Evolutionary conservation across 2,113 vertebrate genomes (phyloP).

Genomic region (Scomber scombrus): DNA sequence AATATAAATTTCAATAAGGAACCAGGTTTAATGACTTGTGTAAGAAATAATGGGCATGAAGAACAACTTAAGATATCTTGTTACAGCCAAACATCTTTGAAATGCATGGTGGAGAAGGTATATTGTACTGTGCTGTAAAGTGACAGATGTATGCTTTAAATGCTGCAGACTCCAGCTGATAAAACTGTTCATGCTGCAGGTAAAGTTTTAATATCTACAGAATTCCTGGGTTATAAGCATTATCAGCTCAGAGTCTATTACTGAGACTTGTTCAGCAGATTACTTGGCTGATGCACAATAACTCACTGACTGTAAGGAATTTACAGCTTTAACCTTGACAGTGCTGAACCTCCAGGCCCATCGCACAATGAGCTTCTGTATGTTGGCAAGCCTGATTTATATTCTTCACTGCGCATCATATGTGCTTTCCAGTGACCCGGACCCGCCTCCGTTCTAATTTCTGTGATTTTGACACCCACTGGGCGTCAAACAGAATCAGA

Average conservation of each 20-base stretch:
- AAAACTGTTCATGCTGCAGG: background rate
- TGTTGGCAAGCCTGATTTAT: background rate
- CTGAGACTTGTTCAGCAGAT: background rate
- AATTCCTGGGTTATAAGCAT: background rate
- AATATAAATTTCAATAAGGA: too few relatives aligned
- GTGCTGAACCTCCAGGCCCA: background rate
- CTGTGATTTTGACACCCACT: constrained; percentile 64
- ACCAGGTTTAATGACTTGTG: too few relatives aligned
- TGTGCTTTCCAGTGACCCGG: constrained; percentile 3
- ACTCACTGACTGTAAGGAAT: background rate
- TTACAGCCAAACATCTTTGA: background rate
- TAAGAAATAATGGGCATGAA: background rate
- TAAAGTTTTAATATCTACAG: background rate
- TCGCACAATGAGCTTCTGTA: background rate
- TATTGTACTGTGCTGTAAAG: background rate
- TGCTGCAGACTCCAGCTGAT: background rate
- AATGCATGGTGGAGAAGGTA: background rate
- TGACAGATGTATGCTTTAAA: too few relatives aligned
- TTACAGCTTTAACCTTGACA: constrained; percentile 5
- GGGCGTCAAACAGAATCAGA: constrained; percentile 70
- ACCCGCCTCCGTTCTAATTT: constrained; percentile 65
- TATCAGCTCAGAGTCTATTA: background rate
- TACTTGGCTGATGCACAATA: background rate
- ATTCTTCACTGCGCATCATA: background rate
- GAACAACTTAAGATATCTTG: background rate